These are phyloP conservation scores for Drosophila obscura DNA, from an alignment of 1,140 invertebrate genomes.

Conservation along the genomic window DNA sequence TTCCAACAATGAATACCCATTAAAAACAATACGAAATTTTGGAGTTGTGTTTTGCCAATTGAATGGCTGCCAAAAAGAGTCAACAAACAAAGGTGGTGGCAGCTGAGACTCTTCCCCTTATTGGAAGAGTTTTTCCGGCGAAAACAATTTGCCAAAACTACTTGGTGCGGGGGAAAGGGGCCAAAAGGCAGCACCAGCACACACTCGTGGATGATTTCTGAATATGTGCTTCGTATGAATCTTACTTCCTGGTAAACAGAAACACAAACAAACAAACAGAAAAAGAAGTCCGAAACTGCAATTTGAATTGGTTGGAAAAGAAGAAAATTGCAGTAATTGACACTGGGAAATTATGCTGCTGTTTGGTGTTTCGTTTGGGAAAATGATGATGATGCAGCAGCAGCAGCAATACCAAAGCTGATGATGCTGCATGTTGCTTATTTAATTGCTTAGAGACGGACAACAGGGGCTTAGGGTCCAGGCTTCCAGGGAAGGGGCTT, in stretches of 20 bases:
- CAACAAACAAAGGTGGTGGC: slow-evolving; percentile 8
- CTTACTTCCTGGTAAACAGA: slow-evolving; percentile 64
- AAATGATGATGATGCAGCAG: slow-evolving; percentile 21
- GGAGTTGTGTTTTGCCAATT: slow-evolving; percentile 6
- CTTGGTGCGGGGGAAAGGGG: slow-evolving; percentile 30
- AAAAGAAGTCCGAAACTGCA: slow-evolving; percentile 28
- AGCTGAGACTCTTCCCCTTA: slow-evolving; percentile 28
- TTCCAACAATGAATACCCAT: slow-evolving; percentile 8
- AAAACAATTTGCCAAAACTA: slow-evolving; percentile 67
- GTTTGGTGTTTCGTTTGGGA: slow-evolving; percentile 18
- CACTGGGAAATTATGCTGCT: slow-evolving; percentile 61
- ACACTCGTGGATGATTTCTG: slow-evolving; percentile 23
- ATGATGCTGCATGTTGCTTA: slow-evolving; percentile 60
- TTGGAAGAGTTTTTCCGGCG: slow-evolving; percentile 45
- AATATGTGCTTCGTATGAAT: too few relatives aligned
- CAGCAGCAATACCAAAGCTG: slow-evolving; percentile 15
- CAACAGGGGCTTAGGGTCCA: not conserved
- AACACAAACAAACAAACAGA: slow-evolving; percentile 12
- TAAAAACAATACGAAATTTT: slow-evolving; percentile 12
- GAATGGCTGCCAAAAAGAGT: slow-evolving; percentile 8
- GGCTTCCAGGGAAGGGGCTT: not conserved
- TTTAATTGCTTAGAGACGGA: slow-evolving; percentile 46
- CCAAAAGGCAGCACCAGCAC: slow-evolving; percentile 38
- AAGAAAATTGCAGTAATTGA: slow-evolving; percentile 69
- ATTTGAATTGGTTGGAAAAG: slow-evolving; percentile 6